Evolutionary conservation across 1,140 invertebrate genomes (phyloP), one percentile per base, ranked within the genome.

Genomic region (Drosophila carrolli): DNA sequence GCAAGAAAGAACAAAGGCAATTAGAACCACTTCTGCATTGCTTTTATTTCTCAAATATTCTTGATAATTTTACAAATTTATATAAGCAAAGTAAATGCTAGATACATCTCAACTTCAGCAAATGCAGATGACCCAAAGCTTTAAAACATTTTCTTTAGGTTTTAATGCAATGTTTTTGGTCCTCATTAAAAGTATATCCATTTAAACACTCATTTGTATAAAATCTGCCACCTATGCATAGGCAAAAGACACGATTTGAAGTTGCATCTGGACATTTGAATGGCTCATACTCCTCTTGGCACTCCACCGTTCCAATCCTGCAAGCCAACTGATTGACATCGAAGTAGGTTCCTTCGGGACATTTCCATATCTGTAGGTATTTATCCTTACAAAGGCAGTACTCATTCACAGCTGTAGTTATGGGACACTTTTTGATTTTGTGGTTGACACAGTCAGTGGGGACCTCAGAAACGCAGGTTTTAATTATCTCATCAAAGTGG

Each of bases 311-410:
- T 10, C 62, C 62, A 5, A 66, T n/a, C 14, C 11, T 37, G 13
- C 62, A 66, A 8, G 29, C 16, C 5, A 37, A 62, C 13, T 8
- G 43, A 6, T 13, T 48, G 1, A 10, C 35, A 66, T 66, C 62
- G 4, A 61, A 66, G 62, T 61, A 61, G 14, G 62, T 32, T 47
- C 57, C 62, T 7, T 61, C 57, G 3, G 62, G 32, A 11, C 62
- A 66, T 1, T 11, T 9, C 14, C 29, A 43, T 55, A 66, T 61
- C 43, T 66, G 41, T 10, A 66, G 62, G 9, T 47, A 35, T 13
- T 19, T 7, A 10, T 62, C 32, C 4, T 5, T 8, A 32, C 62
- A 66, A 7, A 38, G 10, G 1, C 62, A 66, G 37, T 32, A 66
- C 58, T 61, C 11, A 0, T 27, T 14, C 0, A 19, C 16, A 6